Conservation (phyloP, 2,888 invertebrate genomes). For the Lottia scabra region DNA sequence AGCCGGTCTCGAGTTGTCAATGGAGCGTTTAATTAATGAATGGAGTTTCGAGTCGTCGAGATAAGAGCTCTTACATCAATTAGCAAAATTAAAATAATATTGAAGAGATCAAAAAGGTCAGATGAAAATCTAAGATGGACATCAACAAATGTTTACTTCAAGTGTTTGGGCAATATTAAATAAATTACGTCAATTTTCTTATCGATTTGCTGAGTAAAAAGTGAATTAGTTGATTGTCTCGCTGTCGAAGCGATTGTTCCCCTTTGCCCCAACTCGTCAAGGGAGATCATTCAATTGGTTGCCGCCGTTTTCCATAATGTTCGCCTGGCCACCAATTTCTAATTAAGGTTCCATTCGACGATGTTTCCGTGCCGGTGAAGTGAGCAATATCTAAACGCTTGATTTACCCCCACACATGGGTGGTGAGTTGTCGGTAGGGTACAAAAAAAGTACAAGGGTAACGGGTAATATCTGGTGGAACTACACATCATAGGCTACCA, state of each 20-base stretch:
- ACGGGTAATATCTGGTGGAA: no score
- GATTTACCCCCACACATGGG: background rate
- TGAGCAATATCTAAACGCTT: conserved; percentile 5
- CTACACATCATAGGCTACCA: no score
- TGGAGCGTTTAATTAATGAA: conserved; percentile 1
- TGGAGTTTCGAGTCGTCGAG: background rate
- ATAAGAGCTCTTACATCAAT: conserved; percentile 5
- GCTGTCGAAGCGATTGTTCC: conserved; percentile 16
- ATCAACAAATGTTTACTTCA: conserved; percentile 25
- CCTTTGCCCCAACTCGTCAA: conserved; percentile 15
- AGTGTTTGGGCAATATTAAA: conserved; percentile 20
- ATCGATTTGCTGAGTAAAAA: conserved; percentile 19
- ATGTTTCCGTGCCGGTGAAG: background rate
- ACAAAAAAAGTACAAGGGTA: no score
- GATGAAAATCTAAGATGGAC: conserved; percentile 18
- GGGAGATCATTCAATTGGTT: conserved; percentile 6
- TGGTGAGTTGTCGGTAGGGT: no score
- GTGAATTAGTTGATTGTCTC: conserved; percentile 26
- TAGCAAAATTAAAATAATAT: conserved; percentile 21
- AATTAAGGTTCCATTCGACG: conserved; percentile 11
- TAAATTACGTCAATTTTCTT: conserved; percentile 23
- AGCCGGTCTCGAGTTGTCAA: conserved; percentile 2
- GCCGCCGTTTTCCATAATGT: conserved; percentile 1
- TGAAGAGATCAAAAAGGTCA: conserved; percentile 12
- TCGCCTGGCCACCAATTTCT: conserved; percentile 6